Evolutionary conservation across 2,888 invertebrate genomes (phyloP), one percentile per base, ranked within the genome.

Genomic region (Napeogenes sylphis): DNA sequence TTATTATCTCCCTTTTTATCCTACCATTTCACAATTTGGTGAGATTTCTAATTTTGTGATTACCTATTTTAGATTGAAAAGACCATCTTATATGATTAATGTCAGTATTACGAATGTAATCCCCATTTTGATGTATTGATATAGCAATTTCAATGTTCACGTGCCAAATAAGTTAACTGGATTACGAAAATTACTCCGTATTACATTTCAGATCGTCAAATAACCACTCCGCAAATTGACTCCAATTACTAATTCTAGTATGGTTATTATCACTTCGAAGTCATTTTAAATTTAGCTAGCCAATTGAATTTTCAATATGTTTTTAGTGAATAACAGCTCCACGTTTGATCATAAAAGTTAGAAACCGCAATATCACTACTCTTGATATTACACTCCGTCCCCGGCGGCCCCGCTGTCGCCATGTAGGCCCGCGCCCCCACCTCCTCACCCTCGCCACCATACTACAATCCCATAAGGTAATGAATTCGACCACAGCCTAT

Each of bases 331-430:
- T 70, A 72, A 72, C 79, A 75, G 77, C 76, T 80, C 76, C 70
- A 79, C 73, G 75, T 75, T 74, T 70, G 75, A 77, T 75, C 79
- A 80, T 79, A 78, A 79, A 80, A 80, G 80, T 83, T 83, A 81
- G 85, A 83, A 83, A 82, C 85, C 85, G 85, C 86, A 87, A 87
- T 86, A 87, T 85, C 84, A 84, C 85, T 82, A 84, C 83, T 84
- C 83, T 79, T 83, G 84, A 85, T 86, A 88, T 86, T 87, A 87
- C 85, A 85, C 83, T 85, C 84, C 79, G 76, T 78, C 76, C 70
- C 73, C 76, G 70, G 73, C 72, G 70, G 68, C 72, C 70, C 66
- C 67, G 71, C 78, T 80, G 87, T 80, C 86, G 83, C 85, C 86
- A 83, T 81, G 81, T 79, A 81, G 82, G 82, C 83, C 82, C 80